These are phyloP conservation scores for Drosophila dives DNA, from an alignment of 2,888 invertebrate genomes.

Conservation along the genomic window DNA sequence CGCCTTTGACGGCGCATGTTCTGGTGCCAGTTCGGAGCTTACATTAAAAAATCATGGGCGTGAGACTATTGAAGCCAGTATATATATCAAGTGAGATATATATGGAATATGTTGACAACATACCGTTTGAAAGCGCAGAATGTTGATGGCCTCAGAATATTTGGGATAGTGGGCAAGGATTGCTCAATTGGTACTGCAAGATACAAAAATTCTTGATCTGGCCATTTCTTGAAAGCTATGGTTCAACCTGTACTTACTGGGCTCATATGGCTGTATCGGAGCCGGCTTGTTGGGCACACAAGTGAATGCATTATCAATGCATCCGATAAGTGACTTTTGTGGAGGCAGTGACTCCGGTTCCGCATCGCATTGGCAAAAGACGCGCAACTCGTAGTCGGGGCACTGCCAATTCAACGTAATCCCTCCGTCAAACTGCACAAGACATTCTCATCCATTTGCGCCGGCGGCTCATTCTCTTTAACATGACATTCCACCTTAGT, in stretches of 20 bases:
- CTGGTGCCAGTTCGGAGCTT: constrained; percentile 86
- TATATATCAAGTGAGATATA: neutral
- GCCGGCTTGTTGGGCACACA: constrained; percentile 85
- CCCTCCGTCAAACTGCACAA: constrained; percentile 91
- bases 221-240: neutral
- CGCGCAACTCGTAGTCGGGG: constrained; percentile 93
- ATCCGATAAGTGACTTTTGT: constrained; percentile 84
- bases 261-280: constrained; percentile 13
- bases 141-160: constrained; percentile 85
- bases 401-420: constrained; percentile 89
- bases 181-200: constrained; percentile 28
- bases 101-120: too few species aligned
- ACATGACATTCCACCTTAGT: constrained; percentile 91
- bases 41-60: constrained; percentile 87
- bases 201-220: neutral
- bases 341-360: constrained; percentile 43
- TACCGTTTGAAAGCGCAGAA: constrained; percentile 85
- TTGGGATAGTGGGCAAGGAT: constrained; percentile 58
- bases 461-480: constrained; percentile 87
- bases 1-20: constrained; percentile 86
- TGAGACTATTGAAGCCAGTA: constrained; percentile 59
- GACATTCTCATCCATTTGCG: constrained; percentile 90
- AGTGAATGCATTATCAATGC: constrained; percentile 90
- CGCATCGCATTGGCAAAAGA: constrained; percentile 88
- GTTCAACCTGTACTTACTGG: constrained; percentile 41